These are phyloP conservation scores for Reticulitermes lucifugus DNA, from an alignment of 2,888 invertebrate species.

Conservation along the genomic window DNA sequence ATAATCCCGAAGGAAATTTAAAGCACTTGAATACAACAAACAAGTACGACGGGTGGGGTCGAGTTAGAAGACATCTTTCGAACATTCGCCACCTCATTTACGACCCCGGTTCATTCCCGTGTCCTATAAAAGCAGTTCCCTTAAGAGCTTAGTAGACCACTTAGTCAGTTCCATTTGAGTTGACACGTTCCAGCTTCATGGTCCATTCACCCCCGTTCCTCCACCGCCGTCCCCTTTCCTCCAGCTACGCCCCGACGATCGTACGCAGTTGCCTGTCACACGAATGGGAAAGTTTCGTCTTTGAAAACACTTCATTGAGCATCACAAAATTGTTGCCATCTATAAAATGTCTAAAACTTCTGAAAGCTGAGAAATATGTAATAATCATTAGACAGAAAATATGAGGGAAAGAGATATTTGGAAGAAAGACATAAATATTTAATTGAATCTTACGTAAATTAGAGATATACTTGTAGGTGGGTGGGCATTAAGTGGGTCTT, in stretches of 20 bases:
- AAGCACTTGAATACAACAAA: not conserved
- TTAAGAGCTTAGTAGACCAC: conserved; percentile 13
- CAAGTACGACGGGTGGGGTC: not conserved
- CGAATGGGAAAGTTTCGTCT: no score
- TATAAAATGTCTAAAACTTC: no score
- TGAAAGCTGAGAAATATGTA: no score
- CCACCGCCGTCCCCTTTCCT: not conserved
- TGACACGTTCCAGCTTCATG: conserved; percentile 41
- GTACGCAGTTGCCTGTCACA: no score
- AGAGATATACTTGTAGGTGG: no score
- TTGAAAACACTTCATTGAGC: no score
- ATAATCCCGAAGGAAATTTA: conserved; percentile 4
- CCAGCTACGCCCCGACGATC: not conserved
- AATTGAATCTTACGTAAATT: no score
- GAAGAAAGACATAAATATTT: no score
- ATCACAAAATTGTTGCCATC: no score
- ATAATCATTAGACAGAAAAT: no score
- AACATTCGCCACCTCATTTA: conserved; percentile 30
- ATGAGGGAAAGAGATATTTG: no score
- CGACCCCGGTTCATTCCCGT: not conserved
- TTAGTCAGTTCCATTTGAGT: conserved; percentile 22
- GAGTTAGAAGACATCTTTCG: conserved; percentile 4
- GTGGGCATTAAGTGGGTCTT: no score
- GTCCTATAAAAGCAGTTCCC: conserved; percentile 13
- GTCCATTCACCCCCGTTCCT: conserved; percentile 13